Base-by-base conservation (phyloP, 2,797 vertebrate genomes). In the Choloepus didactylus region DNA sequence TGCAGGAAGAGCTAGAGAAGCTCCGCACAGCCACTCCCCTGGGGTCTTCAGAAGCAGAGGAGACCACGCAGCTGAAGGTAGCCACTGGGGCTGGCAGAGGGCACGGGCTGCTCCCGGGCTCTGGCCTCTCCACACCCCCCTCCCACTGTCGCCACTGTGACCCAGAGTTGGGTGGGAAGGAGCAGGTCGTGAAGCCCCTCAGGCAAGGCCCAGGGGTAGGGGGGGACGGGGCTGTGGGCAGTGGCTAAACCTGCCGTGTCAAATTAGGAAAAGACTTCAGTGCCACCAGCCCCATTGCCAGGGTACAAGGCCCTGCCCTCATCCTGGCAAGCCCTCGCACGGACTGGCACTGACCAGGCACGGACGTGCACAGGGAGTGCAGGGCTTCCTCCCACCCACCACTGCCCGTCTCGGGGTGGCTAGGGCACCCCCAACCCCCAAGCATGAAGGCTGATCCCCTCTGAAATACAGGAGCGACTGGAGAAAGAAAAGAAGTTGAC, bases 401-500 rank as follows among this genome's bases (percentile, higher is more conserved):
- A 35, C 66, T 70, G 23, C 35, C 6, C 5, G 3, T 21, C 23
- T 90, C 66, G 44, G 44, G 54, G 21, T 38, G 21, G 82, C 44
- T 56, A 49, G 18, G 16, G 49, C 49, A 49, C 49, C 9, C 49
- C 2, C 49, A 49, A 49, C 49, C 9, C 12, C 16, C 21, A 51
- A 25, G 11, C 9, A 0, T 31, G 46, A 21, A 27, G 27, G 38
- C 91, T 96, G 51, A 86, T 38, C 10, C 44, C 60, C 4, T 80
- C 27, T 75, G 64, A 49, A 38, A 87, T 35, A 31, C 97, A 99
- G 99, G 99, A 99, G 97, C 99, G 99, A 86, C 98, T 99, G 98
- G 99, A 99, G 94, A 99, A 99, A 95, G 99, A 99, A 98, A 99
- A 99, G 98, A 99, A 99, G 97, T 96, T 99, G 98, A 99, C 99